Evolutionary conservation across 2,888 invertebrate genomes (phyloP).

Genomic region (Pristionchus maxplancki): DNA sequence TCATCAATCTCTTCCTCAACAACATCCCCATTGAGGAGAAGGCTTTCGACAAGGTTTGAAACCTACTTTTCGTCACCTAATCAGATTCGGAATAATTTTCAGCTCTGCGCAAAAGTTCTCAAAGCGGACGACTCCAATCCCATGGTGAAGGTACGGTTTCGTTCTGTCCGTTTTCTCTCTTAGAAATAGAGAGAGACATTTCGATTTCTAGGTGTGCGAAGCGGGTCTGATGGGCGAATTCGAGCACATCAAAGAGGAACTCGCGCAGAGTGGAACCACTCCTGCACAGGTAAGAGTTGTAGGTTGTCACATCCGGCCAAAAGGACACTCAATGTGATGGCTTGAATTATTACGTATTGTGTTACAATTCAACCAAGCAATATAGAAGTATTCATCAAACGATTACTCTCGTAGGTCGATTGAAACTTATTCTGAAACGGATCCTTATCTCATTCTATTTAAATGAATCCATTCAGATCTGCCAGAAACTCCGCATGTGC

Average conservation of each 20-base stretch:
- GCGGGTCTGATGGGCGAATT: slow-evolving; percentile 41
- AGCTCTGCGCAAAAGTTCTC: neutral
- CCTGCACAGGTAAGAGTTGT: neutral
- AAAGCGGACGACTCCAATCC: slow-evolving; percentile 31
- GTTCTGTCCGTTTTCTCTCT: too few relatives aligned
- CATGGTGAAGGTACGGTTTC: neutral
- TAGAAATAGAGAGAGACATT: too few relatives aligned
- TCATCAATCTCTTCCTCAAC: slow-evolving; percentile 38
- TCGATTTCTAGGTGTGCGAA: slow-evolving; percentile 43
- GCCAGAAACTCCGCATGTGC: slow-evolving; percentile 26
- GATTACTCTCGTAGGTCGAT: too few relatives aligned
- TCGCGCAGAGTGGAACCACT: neutral
- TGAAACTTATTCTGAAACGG: too few relatives aligned
- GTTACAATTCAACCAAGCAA: too few relatives aligned
- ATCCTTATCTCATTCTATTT: too few relatives aligned
- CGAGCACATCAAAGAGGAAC: slow-evolving; percentile 8
- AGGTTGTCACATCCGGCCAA: too few relatives aligned
- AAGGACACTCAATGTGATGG: too few relatives aligned
- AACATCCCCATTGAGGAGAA: slow-evolving; percentile 5
- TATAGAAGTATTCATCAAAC: too few relatives aligned
- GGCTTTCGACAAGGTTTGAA: neutral
- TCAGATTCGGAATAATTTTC: neutral
- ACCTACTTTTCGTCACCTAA: too few relatives aligned
- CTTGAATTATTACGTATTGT: too few relatives aligned
- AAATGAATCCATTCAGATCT: slow-evolving; percentile 36